Evolutionary conservation across 2,888 invertebrate species (phyloP), one percentile per base, ranked within the genome.

Genomic region (Dryadula phaetusa): DNA sequence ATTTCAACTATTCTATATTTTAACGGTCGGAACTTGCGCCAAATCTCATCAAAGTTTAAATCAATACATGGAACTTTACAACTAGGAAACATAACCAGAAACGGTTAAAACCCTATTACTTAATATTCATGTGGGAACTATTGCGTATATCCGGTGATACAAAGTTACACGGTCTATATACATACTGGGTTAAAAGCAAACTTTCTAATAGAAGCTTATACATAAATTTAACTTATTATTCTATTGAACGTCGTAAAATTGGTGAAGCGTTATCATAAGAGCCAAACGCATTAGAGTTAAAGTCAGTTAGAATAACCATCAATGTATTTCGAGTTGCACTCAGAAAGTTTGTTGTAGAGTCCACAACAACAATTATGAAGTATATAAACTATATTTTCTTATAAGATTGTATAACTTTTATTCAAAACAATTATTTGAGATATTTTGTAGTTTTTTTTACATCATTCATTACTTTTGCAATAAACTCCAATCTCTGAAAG

Each of bases 251-350:
- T 56, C 56, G 54, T 64, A 56, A 56, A 64, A 37, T 46, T 54
- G 34, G 63, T 20, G 22, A 44, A 64, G 10, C 44, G 56, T 37
- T 47, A 44, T 64, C 34, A 47, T 34, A 56, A 64, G 46, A 56
- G 56, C 37, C 56, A 34, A 54, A 56, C 64, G 53, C 66, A 62
- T 52, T 62, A 64, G 49, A 61, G 62, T 66, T 66, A 53, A 60
- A 63, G 56, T 66, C 64, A 66, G 66, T 69, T 66, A 52, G 63
- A 64, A 66, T 64, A 61, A 66, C 69, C 64, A 40, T 54, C 66
- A 62, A 66, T 70, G 69, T 64, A 69, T 60, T 69, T 63, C 16
- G 56, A 56, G 56, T n/a, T 56, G 54, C 53, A 64, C 40, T 46
- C 16, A 8, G 22, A 46, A 56, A 64, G 18, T 64, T 64, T 56